Percentiles rank a stretch among this genome's conserved stretches.
Conservation (phyloP, 2,888 invertebrate genomes). For the Oligia latruncula region DNA sequence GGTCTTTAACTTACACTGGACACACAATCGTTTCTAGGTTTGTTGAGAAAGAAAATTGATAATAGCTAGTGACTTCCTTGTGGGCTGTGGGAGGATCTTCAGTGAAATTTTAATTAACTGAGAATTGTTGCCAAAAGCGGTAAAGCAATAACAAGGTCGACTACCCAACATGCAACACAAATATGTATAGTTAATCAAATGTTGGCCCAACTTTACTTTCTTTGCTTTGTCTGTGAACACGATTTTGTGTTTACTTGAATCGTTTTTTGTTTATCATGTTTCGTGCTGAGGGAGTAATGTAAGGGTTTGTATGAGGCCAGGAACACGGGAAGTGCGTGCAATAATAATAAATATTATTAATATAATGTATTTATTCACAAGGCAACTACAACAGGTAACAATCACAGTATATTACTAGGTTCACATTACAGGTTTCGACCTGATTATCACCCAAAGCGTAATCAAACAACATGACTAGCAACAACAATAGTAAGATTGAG, state of each 20-base stretch:
- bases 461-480: too few species aligned
- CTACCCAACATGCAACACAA: slow-evolving; percentile 37
- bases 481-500: too few species aligned
- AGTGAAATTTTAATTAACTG: neutral
- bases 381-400: neutral
- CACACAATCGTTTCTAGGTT: too few species aligned
- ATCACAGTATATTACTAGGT: neutral
- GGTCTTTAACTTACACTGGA: too few species aligned
- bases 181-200: slow-evolving; percentile 28
- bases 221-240: slow-evolving; percentile 49
- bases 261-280: slow-evolving; percentile 44
- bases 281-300: slow-evolving; percentile 12
- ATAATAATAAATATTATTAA: neutral
- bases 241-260: slow-evolving; percentile 47
- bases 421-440: too few species aligned
- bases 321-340: slow-evolving; percentile 6
- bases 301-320: neutral
- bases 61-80: too few species aligned
- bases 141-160: neutral
- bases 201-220: slow-evolving; percentile 34
- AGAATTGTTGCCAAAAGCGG: neutral
- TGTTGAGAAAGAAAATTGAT: too few species aligned
- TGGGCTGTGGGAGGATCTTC: too few species aligned
- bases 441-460: too few species aligned
- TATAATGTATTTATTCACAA: neutral